These are phyloP conservation scores for Collichthys lucidus DNA, from an alignment of 2,113 vertebrate species.

Conservation along the genomic window DNA sequence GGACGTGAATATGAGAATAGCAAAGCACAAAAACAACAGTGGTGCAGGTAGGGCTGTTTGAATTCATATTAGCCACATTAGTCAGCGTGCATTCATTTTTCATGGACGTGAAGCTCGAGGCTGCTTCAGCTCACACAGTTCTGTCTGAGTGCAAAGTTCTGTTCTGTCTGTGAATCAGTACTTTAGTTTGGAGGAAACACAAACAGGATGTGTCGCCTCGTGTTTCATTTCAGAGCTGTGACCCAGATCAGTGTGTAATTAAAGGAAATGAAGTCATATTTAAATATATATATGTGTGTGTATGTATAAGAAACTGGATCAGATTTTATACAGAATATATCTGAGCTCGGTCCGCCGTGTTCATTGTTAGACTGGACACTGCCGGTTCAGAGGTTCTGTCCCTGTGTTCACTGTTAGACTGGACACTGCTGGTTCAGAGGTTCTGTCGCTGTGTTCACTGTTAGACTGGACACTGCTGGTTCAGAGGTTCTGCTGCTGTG, in stretches of 20 bases:
- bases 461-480: no score
- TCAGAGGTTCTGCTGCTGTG: no score
- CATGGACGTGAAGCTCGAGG: conserved; percentile 3
- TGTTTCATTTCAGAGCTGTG: neutral
- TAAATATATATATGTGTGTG: no score
- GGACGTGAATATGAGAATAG: conserved; percentile 1
- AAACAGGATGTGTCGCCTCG: neutral
- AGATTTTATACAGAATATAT: no score
- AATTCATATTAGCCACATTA: conserved; percentile 61
- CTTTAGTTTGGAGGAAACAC: conserved; percentile 8
- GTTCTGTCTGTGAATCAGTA: conserved; percentile 5
- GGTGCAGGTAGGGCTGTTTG: conserved; percentile 6
- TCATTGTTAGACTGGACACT: no score
- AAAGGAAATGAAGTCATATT: neutral
- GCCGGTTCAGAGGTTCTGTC: no score
- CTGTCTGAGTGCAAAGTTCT: conserved; percentile 35
- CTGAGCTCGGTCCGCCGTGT: no score
- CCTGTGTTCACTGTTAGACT: no score
- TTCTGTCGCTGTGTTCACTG: no score
- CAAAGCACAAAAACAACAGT: neutral
- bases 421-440: no score
- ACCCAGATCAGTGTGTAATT: neutral
- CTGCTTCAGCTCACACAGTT: neutral
- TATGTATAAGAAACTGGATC: no score
- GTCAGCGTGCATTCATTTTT: conserved; percentile 56